Base-by-base conservation (phyloP, 1,140 invertebrate genomes). In the Solenopsis invicta region DNA sequence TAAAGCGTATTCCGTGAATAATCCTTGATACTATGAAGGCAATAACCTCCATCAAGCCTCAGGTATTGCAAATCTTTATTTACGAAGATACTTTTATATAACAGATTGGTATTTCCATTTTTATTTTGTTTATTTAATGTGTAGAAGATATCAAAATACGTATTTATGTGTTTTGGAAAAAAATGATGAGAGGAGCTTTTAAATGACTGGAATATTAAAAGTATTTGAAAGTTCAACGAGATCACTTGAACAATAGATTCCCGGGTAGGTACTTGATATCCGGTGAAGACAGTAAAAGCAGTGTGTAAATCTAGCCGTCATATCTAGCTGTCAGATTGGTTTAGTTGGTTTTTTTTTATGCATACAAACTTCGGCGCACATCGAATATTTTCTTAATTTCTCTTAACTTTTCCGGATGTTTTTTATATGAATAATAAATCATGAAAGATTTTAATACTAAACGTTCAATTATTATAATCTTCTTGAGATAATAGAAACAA, bases 11-110 rank as follows among this genome's bases (percentile, higher is more conserved):
- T 37, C 41, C n/a, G 54, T 74, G 45, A 62, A 56, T 48, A 61
- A 74, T 24, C 67, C 52, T 82, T 74, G 52, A 82, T 80, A 67
- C 18, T n/a, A 61, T 18, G 41, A 45, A 61, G 80, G 69, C 80
- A 84, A 84, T 75, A 75, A 74, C 69, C 80, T 48, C 18, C 56
- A 62, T 84, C 34, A 8, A 61, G 13, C 41, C 41, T n/a, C n/a
- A n/a, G 18, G 16, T 66, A 62, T 50, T 62, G 41, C 24, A 24
- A 84, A 62, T 75, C 29, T 52, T 56, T 59, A 66, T 78, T 72
- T 56, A 50, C 41, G 41, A 45, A n/a, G 69, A 75, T n/a, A 34
- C 37, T 81, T 45, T 59, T n/a, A n/a, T n/a, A 54, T 41, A 16
- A 56, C 41, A 59, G 24, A 56, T 10, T 13, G 21, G 5, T 13